These are phyloP conservation scores for Perodicticus potto DNA, from an alignment of 2,797 vertebrate species.

Conservation along the genomic window DNA sequence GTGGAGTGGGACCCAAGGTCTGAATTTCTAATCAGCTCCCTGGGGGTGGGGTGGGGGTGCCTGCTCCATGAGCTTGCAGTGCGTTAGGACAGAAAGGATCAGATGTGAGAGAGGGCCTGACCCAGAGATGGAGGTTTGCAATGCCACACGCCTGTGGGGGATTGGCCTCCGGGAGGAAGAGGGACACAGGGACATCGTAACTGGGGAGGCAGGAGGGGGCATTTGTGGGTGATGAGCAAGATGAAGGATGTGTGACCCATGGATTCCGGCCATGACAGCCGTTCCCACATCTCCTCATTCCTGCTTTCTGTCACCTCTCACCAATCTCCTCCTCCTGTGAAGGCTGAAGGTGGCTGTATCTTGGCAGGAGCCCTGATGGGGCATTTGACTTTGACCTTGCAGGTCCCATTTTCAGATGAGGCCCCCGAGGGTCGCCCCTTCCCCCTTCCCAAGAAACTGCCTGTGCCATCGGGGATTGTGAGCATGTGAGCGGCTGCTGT, in stretches of 20 bases:
- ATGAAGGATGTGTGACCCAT: not conserved
- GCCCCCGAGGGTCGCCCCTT: not conserved
- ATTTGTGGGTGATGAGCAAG: not conserved
- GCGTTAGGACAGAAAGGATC: not conserved
- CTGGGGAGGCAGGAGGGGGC: not conserved
- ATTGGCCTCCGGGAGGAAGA: not conserved
- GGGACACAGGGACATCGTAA: no score
- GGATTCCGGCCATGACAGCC: not conserved
- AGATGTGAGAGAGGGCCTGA: not conserved
- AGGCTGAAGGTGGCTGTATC: not conserved
- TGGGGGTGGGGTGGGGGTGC: accelerated
- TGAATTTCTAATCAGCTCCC: not conserved
- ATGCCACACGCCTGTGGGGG: no score
- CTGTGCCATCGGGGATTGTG: not conserved
- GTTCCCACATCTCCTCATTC: not conserved
- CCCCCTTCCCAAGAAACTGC: not conserved
- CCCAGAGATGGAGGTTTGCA: not conserved
- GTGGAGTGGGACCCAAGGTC: no score
- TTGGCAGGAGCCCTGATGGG: not conserved
- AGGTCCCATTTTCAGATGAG: not conserved
- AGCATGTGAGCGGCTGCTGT: accelerated
- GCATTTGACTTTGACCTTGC: not conserved
- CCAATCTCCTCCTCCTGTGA: not conserved
- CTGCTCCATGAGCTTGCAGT: not conserved
- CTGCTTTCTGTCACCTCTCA: not conserved